Conservation (phyloP, 2,888 invertebrate species). For the Andrena hattorfiana region DNA sequence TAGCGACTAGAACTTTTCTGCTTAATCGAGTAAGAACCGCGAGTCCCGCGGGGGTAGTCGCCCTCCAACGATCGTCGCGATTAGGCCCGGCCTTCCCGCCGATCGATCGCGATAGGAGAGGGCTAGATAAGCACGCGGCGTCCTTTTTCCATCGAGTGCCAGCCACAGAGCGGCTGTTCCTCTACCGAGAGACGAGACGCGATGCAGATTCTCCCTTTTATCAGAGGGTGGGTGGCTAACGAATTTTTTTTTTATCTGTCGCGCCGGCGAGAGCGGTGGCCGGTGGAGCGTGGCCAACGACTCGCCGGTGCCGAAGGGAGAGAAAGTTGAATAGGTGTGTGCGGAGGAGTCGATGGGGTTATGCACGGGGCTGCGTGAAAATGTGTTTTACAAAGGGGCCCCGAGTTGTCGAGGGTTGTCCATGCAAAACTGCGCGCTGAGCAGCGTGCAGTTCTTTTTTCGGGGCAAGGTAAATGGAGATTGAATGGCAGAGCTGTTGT, state of each 20-base stretch:
- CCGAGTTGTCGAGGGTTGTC: slow-evolving; percentile 22
- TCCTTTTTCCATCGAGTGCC: background rate
- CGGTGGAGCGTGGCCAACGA: slow-evolving; percentile 10
- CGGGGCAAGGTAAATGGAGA: slow-evolving; percentile 8
- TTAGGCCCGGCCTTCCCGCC: slow-evolving; percentile 60
- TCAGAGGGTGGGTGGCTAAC: background rate
- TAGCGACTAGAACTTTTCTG: slow-evolving; percentile 60
- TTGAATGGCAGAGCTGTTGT: slow-evolving; percentile 19
- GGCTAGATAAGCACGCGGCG: slow-evolving; percentile 40
- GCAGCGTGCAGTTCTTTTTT: background rate
- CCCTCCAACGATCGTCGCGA: slow-evolving; percentile 64
- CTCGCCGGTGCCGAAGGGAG: slow-evolving; percentile 14
- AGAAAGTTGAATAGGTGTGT: slow-evolving; percentile 16
- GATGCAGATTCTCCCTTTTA: slow-evolving; percentile 3
- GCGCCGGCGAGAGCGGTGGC: background rate
- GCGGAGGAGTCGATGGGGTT: slow-evolving; percentile 22
- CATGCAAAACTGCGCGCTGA: background rate
- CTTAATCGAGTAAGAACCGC: slow-evolving; percentile 61
- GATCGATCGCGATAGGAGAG: slow-evolving; percentile 38
- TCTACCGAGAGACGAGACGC: background rate
- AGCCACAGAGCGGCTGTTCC: background rate
- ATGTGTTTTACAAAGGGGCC: slow-evolving; percentile 15
- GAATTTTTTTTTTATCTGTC: background rate
- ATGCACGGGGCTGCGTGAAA: slow-evolving; percentile 10
- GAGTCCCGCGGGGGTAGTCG: slow-evolving; percentile 14